Base-by-base conservation (phyloP, 2,888 invertebrate species). In the Drosophila emarginata region DNA sequence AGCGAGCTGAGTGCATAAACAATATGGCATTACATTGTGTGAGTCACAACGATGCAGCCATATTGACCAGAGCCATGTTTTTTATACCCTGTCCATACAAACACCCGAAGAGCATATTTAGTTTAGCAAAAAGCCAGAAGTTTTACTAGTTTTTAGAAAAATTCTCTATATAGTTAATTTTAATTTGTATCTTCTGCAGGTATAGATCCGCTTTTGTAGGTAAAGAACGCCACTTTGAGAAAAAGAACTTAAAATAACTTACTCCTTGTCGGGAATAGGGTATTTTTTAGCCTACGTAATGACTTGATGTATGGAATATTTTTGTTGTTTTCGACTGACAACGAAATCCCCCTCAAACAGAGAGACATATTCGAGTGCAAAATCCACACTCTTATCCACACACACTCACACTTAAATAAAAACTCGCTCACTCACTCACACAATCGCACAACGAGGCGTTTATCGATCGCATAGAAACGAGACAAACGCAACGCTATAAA, bases 381-480 rank as follows among this genome's bases (percentile, higher is more conserved):
- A 89, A 78, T 65, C 69, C 45, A 45, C 45, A 45, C 21, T 45
- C 45, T 45, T 45, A 2, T 7, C 45, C 45, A 45, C 21, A 51
- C 68, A 67, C 62, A 76, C n/a, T n/a, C 72, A 72, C 77, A 67
- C 59, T 9, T 9, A 77, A 64, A 78, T 69, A 66, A 61, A 75
- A 60, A 76, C 63, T 59, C 23, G 21, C 72, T 26, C 67, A 64
- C 32, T 53, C 21, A 70, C 39, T 51, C 53, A 52, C 45, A 40
- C 68, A 72, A 52, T 32, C 45, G 62, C 66, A 76, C n/a, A 54
- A 58, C 66, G 75, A 54, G 36, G 21, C 45, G 45, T 21, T 45
- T 83, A 78, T 76, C 79, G 76, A 80, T 72, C 73, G 84, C 72
- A 89, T 88, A 88, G 88, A 88, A 89, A 89, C 79, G 75, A 72